These are phyloP conservation scores for Lagodon rhomboides DNA, from an alignment of 2,797 vertebrate species.

Conservation along the genomic window DNA sequence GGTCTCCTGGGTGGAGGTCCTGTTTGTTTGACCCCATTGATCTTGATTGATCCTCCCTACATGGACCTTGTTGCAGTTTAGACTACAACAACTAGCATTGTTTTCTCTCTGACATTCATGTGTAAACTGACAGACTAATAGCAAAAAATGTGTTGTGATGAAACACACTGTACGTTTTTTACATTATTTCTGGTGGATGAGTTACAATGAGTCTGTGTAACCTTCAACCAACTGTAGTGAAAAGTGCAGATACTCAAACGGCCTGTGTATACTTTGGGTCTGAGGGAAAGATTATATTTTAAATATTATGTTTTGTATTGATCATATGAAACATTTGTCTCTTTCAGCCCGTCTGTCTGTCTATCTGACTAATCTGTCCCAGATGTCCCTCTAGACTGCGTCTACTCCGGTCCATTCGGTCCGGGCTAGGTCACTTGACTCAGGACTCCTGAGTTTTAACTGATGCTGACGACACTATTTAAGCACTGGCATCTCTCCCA, in stretches of 20 bases:
- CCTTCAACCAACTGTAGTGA: not conserved
- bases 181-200: not conserved
- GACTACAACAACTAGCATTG: no score
- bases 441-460: conserved; percentile 58
- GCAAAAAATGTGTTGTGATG: no score
- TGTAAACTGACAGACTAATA: no score
- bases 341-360: not conserved
- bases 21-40: no score
- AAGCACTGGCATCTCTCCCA: conserved; percentile 56
- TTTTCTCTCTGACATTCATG: no score
- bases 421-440: conserved; percentile 26
- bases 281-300: not conserved
- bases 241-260: not conserved
- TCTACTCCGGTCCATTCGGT: conserved; percentile 40
- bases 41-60: no score
- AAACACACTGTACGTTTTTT: no score
- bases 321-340: not conserved
- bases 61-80: no score
- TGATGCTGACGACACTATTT: conserved; percentile 61
- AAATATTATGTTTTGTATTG: not conserved
- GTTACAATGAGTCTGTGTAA: not conserved
- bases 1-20: no score
- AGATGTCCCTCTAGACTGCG: conserved; percentile 14
- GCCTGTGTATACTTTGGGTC: not conserved
- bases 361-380: conserved; percentile 8